These are phyloP conservation scores for Polylopha cassiicola DNA, from an alignment of 2,888 invertebrate species.

Conservation along the genomic window DNA sequence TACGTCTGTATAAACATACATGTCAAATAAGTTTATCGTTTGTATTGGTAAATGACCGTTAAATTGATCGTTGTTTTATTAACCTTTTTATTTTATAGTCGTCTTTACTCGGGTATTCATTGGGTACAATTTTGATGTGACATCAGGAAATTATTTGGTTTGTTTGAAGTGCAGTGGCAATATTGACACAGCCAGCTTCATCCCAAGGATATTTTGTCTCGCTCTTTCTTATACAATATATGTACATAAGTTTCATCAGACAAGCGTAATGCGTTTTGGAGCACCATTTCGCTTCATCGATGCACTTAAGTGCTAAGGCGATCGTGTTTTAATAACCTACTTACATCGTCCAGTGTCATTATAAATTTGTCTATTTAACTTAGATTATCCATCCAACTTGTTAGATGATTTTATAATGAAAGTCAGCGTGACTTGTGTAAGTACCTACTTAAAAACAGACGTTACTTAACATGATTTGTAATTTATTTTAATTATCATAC, in stretches of 20 bases:
- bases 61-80: slow-evolving; percentile 9
- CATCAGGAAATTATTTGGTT: slow-evolving; percentile 40
- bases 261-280: slow-evolving; percentile 55
- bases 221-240: slow-evolving; percentile 22
- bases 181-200: slow-evolving; percentile 40
- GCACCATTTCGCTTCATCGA: slow-evolving; percentile 40
- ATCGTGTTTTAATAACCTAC: slow-evolving; percentile 43
- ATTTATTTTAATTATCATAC: too few relatives aligned
- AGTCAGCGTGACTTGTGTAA: too few relatives aligned
- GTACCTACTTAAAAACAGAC: too few relatives aligned
- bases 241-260: slow-evolving; percentile 46
- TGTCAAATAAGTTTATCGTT: slow-evolving; percentile 1
- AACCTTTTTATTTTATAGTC: slow-evolving; percentile 8
- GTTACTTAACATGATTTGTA: too few relatives aligned
- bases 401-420: slow-evolving; percentile 29
- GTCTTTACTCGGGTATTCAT: slow-evolving; percentile 2
- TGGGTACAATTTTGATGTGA: slow-evolving; percentile 24
- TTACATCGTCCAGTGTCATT: slow-evolving; percentile 23
- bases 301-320: slow-evolving; percentile 41
- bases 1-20: not conserved
- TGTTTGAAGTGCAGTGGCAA: slow-evolving; percentile 48
- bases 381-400: not conserved
- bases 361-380: slow-evolving; percentile 7
- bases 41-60: slow-evolving; percentile 4
- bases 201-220: slow-evolving; percentile 30